These are phyloP conservation scores for Oscheius myriophilus DNA, from an alignment of 2,888 invertebrate species.

Conservation along the genomic window DNA sequence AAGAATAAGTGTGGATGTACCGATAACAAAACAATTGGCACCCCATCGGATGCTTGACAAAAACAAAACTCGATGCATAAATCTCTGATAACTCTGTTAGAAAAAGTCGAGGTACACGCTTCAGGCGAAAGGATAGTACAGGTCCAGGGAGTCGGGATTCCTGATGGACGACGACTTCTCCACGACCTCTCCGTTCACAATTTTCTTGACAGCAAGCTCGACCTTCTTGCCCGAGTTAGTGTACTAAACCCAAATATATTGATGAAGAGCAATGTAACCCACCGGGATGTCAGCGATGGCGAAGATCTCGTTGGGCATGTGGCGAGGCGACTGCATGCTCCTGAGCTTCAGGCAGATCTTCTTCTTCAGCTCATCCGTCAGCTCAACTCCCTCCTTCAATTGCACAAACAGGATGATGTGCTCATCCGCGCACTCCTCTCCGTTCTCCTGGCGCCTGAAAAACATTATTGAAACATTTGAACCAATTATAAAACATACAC, in stretches of 20 bases:
- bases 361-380: conserved; percentile 72
- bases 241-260: conserved; percentile 71
- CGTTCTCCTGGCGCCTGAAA: conserved; percentile 64
- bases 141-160: conserved; percentile 72
- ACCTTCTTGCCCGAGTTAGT: conserved; percentile 77
- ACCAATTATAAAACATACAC: conserved; percentile 60
- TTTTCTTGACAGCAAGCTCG: conserved; percentile 75
- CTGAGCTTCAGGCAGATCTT: conserved; percentile 73
- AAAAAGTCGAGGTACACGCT: too few species aligned
- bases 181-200: conserved; percentile 73
- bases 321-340: conserved; percentile 72
- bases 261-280: background rate
- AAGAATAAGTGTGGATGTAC: too few species aligned
- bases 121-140: conserved; percentile 38
- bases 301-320: conserved; percentile 75
- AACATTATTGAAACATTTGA: background rate
- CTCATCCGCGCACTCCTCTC: conserved; percentile 72
- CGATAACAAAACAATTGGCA: too few species aligned
- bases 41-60: too few species aligned
- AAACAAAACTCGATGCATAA: too few species aligned
- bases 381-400: conserved; percentile 69
- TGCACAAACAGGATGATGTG: conserved; percentile 76
- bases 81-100: too few species aligned
- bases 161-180: conserved; percentile 74
- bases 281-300: conserved; percentile 74